These are phyloP conservation scores for Choristoneura fumiferana DNA, from an alignment of 1,140 invertebrate genomes.

Conservation along the genomic window DNA sequence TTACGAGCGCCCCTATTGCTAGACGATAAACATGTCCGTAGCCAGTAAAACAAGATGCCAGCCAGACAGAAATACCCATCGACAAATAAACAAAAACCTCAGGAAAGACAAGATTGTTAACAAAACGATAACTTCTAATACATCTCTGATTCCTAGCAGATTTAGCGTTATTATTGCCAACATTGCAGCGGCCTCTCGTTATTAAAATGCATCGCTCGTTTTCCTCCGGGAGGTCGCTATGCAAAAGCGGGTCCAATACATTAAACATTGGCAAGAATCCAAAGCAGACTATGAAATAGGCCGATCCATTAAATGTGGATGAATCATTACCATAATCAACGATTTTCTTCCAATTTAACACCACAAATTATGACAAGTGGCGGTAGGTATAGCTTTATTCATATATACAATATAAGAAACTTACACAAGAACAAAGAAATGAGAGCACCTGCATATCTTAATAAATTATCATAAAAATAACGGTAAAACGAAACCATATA, in stretches of 20 bases:
- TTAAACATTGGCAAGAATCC: conserved; percentile 10
- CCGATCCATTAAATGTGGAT: not conserved
- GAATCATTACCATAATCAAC: too few relatives aligned
- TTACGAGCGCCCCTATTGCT: conserved; percentile 50
- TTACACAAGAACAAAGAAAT: too few relatives aligned
- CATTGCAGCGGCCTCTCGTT: not conserved
- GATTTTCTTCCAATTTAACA: too few relatives aligned
- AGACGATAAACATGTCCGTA: conserved; percentile 59
- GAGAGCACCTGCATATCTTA: conserved; percentile 15
- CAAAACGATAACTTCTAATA: not conserved
- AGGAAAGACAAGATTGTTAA: conserved; percentile 5
- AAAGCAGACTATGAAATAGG: conserved; percentile 4
- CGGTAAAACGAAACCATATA: conserved; percentile 24
- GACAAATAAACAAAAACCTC: conserved; percentile 37
- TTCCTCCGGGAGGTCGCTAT: conserved; percentile 1
- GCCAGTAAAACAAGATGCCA: conserved; percentile 53
- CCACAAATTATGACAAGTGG: too few relatives aligned
- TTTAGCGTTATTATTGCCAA: not conserved
- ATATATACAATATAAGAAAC: too few relatives aligned
- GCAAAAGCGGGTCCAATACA: conserved; percentile 12
- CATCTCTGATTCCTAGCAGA: too few relatives aligned
- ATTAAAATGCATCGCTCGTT: conserved; percentile 12
- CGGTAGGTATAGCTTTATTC: too few relatives aligned
- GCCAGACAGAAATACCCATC: conserved; percentile 51
- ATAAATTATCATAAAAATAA: conserved; percentile 38